phyloP scores from a whole-genome alignment of 2,797 vertebrate species.

The Spea hammondii region DNA sequence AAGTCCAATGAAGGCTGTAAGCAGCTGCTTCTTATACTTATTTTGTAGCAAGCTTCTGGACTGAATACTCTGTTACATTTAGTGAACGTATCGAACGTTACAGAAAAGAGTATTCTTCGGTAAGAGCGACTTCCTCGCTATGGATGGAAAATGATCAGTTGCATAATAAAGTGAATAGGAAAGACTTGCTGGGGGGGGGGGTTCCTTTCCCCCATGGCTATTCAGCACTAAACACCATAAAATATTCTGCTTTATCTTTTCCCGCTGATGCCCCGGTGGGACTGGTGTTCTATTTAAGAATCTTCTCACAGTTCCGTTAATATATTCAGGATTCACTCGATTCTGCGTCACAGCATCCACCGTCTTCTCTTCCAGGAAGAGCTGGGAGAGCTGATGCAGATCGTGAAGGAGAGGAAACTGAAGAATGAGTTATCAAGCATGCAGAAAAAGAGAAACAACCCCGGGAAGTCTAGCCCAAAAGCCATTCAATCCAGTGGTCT shows the following conservation, averaged over 20 bases:
- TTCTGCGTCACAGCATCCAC: conserved; percentile 20
- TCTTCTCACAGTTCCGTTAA: conserved; percentile 6
- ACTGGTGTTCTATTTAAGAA: conserved; percentile 30
- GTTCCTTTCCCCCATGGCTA: neutral
- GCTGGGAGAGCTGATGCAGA: conserved; percentile 37
- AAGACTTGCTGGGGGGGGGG: no score
- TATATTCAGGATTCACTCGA: conserved; percentile 29
- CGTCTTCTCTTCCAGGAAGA: conserved; percentile 37
- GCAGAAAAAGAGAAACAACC: conserved; percentile 16
- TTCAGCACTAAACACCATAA: conserved; percentile 32
- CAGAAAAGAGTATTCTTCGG: no score
- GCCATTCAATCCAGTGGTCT: conserved; percentile 12
- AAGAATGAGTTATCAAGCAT: conserved; percentile 21
- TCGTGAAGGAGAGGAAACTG: conserved; percentile 29
- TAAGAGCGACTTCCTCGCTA: no score
- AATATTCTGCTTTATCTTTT: conserved; percentile 40
- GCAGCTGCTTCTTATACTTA: no score
- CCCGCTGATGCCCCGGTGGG: conserved; percentile 38
- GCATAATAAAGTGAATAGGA: no score
- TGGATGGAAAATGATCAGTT: no score
- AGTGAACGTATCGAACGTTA: no score
- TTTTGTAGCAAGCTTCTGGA: no score
- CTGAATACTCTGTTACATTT: no score
- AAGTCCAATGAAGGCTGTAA: no score
- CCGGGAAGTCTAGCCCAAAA: conserved; percentile 27